phyloP scores from a whole-genome alignment of 2,113 vertebrate species.

The Pelecanoides urinatrix region DNA sequence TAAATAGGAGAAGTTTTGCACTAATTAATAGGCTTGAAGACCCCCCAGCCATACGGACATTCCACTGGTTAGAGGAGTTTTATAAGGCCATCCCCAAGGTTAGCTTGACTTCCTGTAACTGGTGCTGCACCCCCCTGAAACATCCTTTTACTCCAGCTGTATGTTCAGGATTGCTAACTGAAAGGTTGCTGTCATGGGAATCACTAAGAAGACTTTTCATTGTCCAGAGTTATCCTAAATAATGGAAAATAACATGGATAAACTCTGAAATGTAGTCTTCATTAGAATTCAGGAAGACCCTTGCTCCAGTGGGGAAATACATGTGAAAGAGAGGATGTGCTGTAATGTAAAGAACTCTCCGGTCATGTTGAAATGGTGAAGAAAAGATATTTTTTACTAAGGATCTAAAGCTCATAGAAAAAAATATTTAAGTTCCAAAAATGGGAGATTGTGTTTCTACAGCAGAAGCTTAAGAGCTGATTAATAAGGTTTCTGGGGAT shows the following conservation, averaged over 20 bases:
- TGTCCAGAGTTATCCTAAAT: background rate
- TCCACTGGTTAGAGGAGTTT: background rate
- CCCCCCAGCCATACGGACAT: background rate
- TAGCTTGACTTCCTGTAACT: background rate
- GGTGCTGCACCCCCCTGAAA: background rate
- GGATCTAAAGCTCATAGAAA: background rate
- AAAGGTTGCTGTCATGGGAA: background rate
- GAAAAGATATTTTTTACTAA: background rate
- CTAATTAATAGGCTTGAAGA: background rate
- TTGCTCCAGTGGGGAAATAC: background rate
- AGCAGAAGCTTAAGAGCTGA: background rate
- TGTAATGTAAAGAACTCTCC: background rate
- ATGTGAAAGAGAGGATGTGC: background rate
- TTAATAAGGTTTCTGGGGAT: background rate
- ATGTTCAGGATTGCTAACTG: background rate
- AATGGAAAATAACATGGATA: background rate
- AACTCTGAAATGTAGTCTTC: background rate
- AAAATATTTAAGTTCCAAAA: background rate
- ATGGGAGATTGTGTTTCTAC: background rate
- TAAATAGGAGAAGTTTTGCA: background rate
- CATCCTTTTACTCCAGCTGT: background rate
- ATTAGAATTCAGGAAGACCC: background rate
- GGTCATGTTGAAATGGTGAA: background rate
- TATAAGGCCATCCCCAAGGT: background rate
- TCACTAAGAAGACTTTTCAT: background rate